Percentiles rank a stretch among this genome's conserved stretches.
Evolutionary conservation across 2,113 vertebrate genomes (phyloP).

Genomic region (Neogale vison): DNA sequence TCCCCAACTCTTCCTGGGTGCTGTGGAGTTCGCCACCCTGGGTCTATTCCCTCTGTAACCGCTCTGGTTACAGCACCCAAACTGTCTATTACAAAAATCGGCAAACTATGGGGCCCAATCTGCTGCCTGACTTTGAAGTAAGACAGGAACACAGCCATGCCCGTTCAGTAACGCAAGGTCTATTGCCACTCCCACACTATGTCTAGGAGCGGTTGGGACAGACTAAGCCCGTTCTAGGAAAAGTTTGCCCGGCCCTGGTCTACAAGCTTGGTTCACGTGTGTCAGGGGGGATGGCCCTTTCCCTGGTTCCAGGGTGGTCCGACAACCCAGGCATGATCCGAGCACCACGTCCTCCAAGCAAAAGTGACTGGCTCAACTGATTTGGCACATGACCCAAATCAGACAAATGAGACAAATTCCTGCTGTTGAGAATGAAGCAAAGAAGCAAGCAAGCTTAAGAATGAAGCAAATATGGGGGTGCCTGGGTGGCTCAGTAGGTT

Average conservation of each 20-base stretch:
- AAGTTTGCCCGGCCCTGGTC: neutral
- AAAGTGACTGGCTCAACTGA: neutral
- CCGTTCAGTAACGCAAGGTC: neutral
- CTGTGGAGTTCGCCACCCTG: rapidly evolving
- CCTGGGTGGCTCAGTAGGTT: neutral
- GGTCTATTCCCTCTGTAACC: neutral
- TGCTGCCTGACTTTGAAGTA: neutral
- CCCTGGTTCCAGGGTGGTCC: neutral
- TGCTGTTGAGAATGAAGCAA: neutral
- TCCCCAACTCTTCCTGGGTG: neutral
- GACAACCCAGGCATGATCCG: neutral
- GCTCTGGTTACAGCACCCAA: neutral
- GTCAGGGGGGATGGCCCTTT: neutral
- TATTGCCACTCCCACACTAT: rapidly evolving
- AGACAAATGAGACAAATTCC: neutral
- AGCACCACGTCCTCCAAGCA: neutral
- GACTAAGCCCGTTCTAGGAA: neutral
- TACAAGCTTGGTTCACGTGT: neutral
- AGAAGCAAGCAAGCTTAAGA: neutral
- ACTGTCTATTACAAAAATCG: neutral
- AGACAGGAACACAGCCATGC: rapidly evolving
- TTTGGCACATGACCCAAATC: neutral
- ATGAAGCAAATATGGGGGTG: neutral
- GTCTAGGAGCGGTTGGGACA: neutral
- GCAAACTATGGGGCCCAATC: neutral